Evolutionary conservation across 1,140 invertebrate genomes (phyloP), one percentile per base, ranked within the genome.

Genomic region (Bemisia tabaci): DNA sequence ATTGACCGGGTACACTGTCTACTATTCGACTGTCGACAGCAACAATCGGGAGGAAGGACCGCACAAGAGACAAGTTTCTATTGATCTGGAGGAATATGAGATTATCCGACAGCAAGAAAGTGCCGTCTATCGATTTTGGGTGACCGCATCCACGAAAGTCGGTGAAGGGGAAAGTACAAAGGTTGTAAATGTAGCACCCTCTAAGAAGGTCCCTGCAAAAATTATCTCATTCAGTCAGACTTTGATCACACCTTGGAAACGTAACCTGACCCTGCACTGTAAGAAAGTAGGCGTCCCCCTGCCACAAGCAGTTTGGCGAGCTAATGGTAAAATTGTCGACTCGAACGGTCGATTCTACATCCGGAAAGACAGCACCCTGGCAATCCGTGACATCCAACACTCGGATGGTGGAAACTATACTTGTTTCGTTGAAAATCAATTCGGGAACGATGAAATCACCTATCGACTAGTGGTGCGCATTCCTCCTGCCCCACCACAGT

Each of bases 331-430:
- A 66, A 62, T 68, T 26, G 68, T 75, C 12, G 70, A 71, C 59
- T 65, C 71, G 0, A 72, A 68, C 64, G 73, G 71, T 21, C 71
- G 71, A 69, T 73, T 73, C 60, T 65, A 75, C 72, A 71, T 74
- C 25, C 70, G 60, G 21, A 74, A 74, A 69, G 74, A 75, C 62
- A 71, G 73, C 1, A 65, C 67, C 2, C 67, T 73, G 23, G 65
- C 68, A n/a, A 72, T 92, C 59, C 84, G 84, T 74, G 84, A 87
- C 68, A 82, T 87, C 12, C 89, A 92, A 75, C 82, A 87, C 71
- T 83, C 82, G 23, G 89, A 92, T 75, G 87, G 87, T 73, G 92
- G 92, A n/a, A 94, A 95, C 79, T 95, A 95, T 74, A 88, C 91
- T 1, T 97, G 94, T 75, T 79, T 82, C 23, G 89, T 92, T 1